Evolutionary conservation across 2,888 invertebrate genomes (phyloP).

Genomic region (Exephanes ischioxanthus): DNA sequence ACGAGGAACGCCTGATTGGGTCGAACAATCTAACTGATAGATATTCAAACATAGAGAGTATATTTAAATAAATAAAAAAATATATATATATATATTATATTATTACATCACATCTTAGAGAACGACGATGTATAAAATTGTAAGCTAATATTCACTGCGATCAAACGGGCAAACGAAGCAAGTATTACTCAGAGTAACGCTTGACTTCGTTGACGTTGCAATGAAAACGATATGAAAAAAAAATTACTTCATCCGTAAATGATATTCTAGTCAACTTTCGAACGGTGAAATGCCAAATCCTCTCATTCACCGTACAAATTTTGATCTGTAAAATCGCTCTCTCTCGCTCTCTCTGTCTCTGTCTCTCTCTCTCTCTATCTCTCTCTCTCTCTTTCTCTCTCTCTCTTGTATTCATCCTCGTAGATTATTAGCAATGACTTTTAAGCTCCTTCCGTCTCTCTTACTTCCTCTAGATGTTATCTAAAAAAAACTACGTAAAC

Average conservation of each 20-base stretch:
- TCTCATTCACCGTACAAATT: slow-evolving; percentile 35
- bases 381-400: too few species aligned
- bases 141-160: slow-evolving; percentile 72
- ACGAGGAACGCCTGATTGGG: slow-evolving; percentile 69
- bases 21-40: slow-evolving; percentile 55
- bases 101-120: slow-evolving; percentile 67
- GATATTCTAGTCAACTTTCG: slow-evolving; percentile 70
- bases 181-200: slow-evolving; percentile 63
- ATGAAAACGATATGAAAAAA: slow-evolving; percentile 43
- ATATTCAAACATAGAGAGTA: slow-evolving; percentile 76
- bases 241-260: slow-evolving; percentile 70
- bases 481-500: slow-evolving; percentile 52
- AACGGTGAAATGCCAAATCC: slow-evolving; percentile 57
- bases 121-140: slow-evolving; percentile 68
- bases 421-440: slow-evolving; percentile 50
- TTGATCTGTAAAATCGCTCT: slow-evolving; percentile 37
- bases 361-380: not conserved
- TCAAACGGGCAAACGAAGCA: slow-evolving; percentile 52
- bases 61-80: slow-evolving; percentile 75
- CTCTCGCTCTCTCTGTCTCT: not conserved
- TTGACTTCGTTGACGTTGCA: slow-evolving; percentile 67
- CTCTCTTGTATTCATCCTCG: slow-evolving; percentile 55
- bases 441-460: slow-evolving; percentile 60
- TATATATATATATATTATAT: slow-evolving; percentile 64
- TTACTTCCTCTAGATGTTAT: slow-evolving; percentile 56